Base-by-base conservation (phyloP, 2,113 vertebrate species). In the Cynoglossus semilaevis region DNA sequence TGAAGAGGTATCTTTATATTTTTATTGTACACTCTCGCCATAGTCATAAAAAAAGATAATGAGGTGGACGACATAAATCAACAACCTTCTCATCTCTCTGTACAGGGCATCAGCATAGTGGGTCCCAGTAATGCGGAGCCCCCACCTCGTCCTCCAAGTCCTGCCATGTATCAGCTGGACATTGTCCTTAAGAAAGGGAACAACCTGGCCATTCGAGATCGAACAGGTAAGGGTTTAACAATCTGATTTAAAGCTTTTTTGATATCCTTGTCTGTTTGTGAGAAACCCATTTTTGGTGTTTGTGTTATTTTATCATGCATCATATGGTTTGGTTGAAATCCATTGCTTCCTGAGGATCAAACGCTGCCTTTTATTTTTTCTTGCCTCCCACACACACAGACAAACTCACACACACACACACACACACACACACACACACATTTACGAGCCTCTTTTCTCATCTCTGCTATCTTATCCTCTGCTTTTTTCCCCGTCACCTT, bases 91-190 rank as follows among this genome's bases (percentile, higher is more conserved):
- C 9, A 13, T 43, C 61, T 65, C 15, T 72, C 71, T 70, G 4
- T 72, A 15, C 84, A 98, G 95, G 92, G 89, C 79, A 90, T 90
- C 84, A 92, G 86, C 72, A 80, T 73, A 5, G 71, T 86, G 87
- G 93, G 85, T 70, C 86, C 89, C 44, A 93, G 91, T 93, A 93
- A 95, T 94, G 92, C 90, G 68, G 92, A 94, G 76, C 76, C 87
- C 19, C 70, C 51, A 9, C 80, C 88, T 16, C 64, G 44, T 9
- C 58, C 88, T 43, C 78, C 79, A 6, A 87, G 90, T 51, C 90
- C 93, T 70, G 87, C 91, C 77, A 96, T 96, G 93, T 98, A 94
- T 91, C 95, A 96, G 82, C 54, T 98, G 92, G 94, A 96, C n/a
- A 62, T 98, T 63, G 88, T 93, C 72, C 87, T 98, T 50, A 94